These are phyloP conservation scores for Parauchenoglanis ngamensis DNA, from an alignment of 2,797 vertebrate genomes.

Conservation along the genomic window DNA sequence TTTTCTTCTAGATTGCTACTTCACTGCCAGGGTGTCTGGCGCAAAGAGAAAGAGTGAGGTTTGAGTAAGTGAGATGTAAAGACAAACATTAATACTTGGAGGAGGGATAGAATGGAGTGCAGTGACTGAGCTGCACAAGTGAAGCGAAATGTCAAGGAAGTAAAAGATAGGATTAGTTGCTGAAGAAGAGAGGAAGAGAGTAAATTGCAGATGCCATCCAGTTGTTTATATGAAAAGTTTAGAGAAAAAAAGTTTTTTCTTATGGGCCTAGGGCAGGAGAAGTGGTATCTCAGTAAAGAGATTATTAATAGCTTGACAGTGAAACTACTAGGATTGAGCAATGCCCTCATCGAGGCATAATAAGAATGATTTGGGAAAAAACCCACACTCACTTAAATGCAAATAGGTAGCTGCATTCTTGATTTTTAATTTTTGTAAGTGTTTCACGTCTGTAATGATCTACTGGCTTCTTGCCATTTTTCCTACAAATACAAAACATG, in stretches of 20 bases:
- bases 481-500: not conserved
- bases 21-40: conserved; percentile 28
- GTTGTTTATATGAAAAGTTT: not conserved
- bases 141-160: conserved; percentile 12
- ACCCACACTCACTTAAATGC: not conserved
- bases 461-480: not conserved
- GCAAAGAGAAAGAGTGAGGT: conserved; percentile 24
- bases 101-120: conserved; percentile 9
- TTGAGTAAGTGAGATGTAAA: conserved; percentile 33
- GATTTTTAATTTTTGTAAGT: not conserved
- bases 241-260: not conserved
- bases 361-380: not conserved
- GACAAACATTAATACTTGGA: conserved; percentile 38
- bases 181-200: conserved; percentile 32
- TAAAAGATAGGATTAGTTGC: conserved; percentile 2
- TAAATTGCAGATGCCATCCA: not conserved
- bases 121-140: conserved; percentile 15
- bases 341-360: not conserved
- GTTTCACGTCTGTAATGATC: not conserved
- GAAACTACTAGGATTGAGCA: not conserved
- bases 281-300: not conserved
- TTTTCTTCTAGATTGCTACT: conserved; percentile 47
- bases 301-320: not conserved
- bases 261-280: not conserved
- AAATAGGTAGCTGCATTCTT: not conserved